A percentile compares a stretch with the other conserved stretches of the same genome.
Evolutionary conservation across 2,797 vertebrate genomes (phyloP).

Genomic region (Anguilla megastoma): DNA sequence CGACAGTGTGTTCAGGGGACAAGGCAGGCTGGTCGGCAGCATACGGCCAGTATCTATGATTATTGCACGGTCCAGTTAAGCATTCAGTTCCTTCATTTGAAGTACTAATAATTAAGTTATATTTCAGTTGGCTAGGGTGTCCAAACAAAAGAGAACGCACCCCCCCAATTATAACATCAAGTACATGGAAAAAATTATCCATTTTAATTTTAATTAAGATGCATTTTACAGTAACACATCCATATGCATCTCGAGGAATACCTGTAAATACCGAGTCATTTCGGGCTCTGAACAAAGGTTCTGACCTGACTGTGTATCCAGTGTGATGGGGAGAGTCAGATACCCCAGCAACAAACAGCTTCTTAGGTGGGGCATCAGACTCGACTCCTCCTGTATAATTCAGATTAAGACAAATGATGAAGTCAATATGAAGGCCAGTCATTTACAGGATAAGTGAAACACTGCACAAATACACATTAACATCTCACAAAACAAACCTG

Average conservation of each 20-base stretch:
- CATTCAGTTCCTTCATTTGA: neutral
- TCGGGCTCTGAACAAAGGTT: neutral
- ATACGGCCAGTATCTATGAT: neutral
- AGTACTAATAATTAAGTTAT: neutral
- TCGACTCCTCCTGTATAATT: conserved; percentile 69
- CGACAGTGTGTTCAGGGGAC: neutral
- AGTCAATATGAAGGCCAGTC: neutral
- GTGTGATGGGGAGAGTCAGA: conserved; percentile 69
- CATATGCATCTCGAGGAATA: neutral
- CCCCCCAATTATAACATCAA: neutral
- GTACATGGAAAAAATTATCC: neutral
- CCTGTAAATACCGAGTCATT: neutral
- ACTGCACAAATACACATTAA: too few species aligned
- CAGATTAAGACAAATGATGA: neutral
- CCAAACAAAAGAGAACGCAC: neutral
- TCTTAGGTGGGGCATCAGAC: conserved; percentile 78
- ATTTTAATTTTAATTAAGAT: neutral
- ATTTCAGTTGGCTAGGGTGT: neutral
- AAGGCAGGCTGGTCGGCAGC: neutral
- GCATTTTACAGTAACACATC: neutral
- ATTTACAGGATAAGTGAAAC: too few species aligned
- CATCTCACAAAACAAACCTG: neutral
- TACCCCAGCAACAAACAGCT: conserved; percentile 78
- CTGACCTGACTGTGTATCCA: conserved; percentile 74
- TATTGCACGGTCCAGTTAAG: neutral